These are phyloP conservation scores for Eupleurogrammus muticus DNA, from an alignment of 2,797 vertebrate species.

Conservation along the genomic window DNA sequence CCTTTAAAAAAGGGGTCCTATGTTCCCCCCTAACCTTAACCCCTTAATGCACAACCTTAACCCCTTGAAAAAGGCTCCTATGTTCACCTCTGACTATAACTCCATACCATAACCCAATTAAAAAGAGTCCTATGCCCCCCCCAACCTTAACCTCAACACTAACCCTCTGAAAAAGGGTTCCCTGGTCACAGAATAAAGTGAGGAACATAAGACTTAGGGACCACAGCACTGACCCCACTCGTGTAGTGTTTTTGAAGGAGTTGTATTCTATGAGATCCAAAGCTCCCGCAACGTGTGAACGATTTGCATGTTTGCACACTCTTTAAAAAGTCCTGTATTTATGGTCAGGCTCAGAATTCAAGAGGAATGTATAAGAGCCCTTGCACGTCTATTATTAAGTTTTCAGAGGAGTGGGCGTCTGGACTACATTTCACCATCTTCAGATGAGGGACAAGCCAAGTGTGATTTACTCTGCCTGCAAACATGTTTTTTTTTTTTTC, in stretches of 20 bases:
- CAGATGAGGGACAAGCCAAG: conserved; percentile 14
- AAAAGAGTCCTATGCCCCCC: no score
- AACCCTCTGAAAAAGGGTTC: no score
- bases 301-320: not conserved
- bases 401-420: conserved; percentile 12
- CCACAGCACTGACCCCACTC: not conserved
- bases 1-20: no score
- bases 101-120: no score
- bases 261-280: not conserved
- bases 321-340: not conserved
- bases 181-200: no score
- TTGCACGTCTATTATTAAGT: not conserved
- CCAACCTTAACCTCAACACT: no score
- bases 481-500: conserved; percentile 21
- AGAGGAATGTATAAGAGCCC: not conserved
- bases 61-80: no score
- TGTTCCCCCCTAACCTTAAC: no score
- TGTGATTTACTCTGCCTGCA: not conserved
- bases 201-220: no score
- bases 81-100: no score
- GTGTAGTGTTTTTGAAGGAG: not conserved
- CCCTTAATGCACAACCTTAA: no score
- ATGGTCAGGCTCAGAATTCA: not conserved
- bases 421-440: conserved; percentile 17
- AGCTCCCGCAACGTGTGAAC: not conserved